These are phyloP conservation scores for Calliphora vicina DNA, from an alignment of 1,140 invertebrate genomes.

Conservation along the genomic window DNA sequence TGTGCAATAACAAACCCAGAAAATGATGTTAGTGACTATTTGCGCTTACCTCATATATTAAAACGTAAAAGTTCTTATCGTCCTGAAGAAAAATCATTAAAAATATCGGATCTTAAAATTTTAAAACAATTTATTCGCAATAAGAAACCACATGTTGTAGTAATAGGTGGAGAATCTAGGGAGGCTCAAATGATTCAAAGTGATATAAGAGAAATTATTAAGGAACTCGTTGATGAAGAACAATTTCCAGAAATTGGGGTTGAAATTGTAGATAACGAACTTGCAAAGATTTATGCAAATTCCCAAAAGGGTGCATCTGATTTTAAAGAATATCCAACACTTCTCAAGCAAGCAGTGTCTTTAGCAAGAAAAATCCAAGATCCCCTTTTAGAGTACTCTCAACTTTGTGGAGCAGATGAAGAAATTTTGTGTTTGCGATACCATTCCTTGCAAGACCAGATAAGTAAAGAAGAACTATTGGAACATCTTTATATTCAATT, in stretches of 20 bases:
- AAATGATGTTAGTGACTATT: conserved; percentile 90
- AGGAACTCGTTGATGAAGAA: conserved; percentile 81
- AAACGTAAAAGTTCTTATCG: conserved; percentile 81
- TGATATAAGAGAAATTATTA: conserved; percentile 82
- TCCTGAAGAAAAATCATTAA: conserved; percentile 73
- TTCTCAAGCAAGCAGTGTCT: conserved; percentile 91
- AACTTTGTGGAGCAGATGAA: conserved; percentile 93
- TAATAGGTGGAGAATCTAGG: conserved; percentile 88
- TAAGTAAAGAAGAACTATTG: conserved; percentile 85
- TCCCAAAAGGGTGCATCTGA: conserved; percentile 88
- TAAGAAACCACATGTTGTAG: conserved; percentile 94
- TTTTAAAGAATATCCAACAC: conserved; percentile 89
- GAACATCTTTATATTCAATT: conserved; percentile 91
- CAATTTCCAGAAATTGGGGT: conserved; percentile 88
- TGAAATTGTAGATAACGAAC: conserved; percentile 92
- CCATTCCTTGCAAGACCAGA: conserved; percentile 87
- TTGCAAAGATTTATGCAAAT: conserved; percentile 90
- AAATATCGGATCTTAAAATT: conserved; percentile 83
- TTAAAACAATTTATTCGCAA: conserved; percentile 85
- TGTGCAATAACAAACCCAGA: conserved; percentile 86
- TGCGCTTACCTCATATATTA: conserved; percentile 85
- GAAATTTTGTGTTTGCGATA: conserved; percentile 95
- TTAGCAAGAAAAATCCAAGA: conserved; percentile 92
- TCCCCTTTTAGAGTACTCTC: conserved; percentile 94
- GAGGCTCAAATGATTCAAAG: conserved; percentile 86